Evolutionary conservation across 2,797 vertebrate genomes (phyloP), one percentile per base, ranked within the genome.

Genomic region (Enteromius afrohamiltoni): DNA sequence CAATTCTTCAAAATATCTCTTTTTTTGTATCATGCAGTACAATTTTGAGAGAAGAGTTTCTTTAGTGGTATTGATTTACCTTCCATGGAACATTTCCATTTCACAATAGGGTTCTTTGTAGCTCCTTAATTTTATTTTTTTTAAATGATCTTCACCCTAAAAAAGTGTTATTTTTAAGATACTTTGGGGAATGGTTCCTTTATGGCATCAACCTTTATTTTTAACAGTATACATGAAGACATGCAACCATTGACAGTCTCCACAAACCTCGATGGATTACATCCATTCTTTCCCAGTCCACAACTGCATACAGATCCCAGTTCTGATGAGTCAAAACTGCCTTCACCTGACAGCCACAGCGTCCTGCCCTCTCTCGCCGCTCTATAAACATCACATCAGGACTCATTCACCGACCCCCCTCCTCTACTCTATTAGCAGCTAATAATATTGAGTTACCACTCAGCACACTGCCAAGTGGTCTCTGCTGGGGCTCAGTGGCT

Each of bases 371-470:
- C 47, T 86, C 26, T 86, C 37, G 62, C 62, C 65, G 78, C 86
- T 86, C 87, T 85, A 86, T 86, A 90, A 92, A 92, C 87, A 87
- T 75, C 51, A 68, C 77, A 62, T 89, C 83, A 90, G 82, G 79
- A 87, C 82, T 88, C 83, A 88, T 77, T 42, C 67, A 77, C 85
- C 88, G 88, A 86, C 86, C 89, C 87, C 86, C 76, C 58, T 51
- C 19, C 75, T 21, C 74, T 67, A 45, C 45, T 78, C 77, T 84
- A 88, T 89, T 90, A 90, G 87, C 89, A 88, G 88, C 85, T 89
- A 88, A 88, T 88, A 88, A 89, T 80, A 83, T 87, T 87, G 79
- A 88, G 81, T 84, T 87, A 79, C 84, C 87, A 86, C 87, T 89
- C 88, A 88, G 85, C 86, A 80, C 58, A 73, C 87, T 88, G 88